Evolutionary conservation across 2,797 vertebrate genomes (phyloP), one percentile per base, ranked within the genome.

Genomic region (Danio tinwini): DNA sequence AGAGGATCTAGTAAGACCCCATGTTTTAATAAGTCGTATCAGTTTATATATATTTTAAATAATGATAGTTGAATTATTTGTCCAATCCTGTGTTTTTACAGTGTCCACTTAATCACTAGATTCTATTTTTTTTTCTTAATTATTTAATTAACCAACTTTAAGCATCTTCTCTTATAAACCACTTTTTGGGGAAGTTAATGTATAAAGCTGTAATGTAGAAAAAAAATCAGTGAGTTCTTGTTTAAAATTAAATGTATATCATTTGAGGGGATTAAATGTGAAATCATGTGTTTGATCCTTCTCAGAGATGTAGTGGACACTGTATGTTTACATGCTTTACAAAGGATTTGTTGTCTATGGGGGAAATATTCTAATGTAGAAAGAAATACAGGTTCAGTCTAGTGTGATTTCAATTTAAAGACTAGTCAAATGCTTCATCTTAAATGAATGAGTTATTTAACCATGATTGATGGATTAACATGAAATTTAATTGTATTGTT

Each of bases 101-200:
- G 72, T 81, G 74, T 82, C 21, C 21, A 67, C 69, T 58, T 29
- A 58, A 29, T 78, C 44, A 45, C 75, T 73, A 59, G 45, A 71
- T 42, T 73, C 62, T 67, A 58, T n/a, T 45, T 19, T 61, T 17
- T 1, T 1, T 12, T 8, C 7, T 45, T 13, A 19, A 0, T n/a
- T 1, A 6, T 42, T 45, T 64, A 29, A 29, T 29, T 29, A 3
- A 29, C 29, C 3, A 29, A 29, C 3, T 29, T 29, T 1, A 29
- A 29, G 61, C 2, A 49, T 37, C 1, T 49, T 3, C 5, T 72
- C 12, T 6, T 45, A 44, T 5, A 58, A 19, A 44, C 12, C 0
- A n/a, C 0, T 16, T 4, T 21, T 11, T 29, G 40, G 6, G 21
- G 6, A 65, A 12, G 13, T 65, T 5, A 53, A 3, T 50, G 10